phyloP scores from a whole-genome alignment of 2,113 vertebrate species.

The Recurvirostra avosetta region DNA sequence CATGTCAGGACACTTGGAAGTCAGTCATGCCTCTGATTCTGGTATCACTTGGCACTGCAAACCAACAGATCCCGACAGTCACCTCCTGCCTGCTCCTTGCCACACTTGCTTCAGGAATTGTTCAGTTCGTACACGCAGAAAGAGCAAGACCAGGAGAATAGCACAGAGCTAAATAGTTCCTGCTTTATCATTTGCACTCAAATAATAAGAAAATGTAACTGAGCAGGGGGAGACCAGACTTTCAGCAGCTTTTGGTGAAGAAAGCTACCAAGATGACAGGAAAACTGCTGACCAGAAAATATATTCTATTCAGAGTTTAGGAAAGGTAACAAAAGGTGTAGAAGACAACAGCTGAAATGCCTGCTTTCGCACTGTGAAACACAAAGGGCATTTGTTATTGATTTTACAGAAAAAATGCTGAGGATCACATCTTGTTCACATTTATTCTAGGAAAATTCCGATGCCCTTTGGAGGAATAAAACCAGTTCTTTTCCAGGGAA shows the following conservation, averaged over 20 bases:
- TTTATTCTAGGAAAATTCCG: conserved; percentile 29
- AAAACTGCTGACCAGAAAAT: neutral
- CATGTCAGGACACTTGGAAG: neutral
- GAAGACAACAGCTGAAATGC: neutral
- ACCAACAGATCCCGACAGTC: neutral
- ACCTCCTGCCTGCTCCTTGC: neutral
- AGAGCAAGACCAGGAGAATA: neutral
- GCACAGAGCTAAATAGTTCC: neutral
- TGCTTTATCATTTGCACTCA: neutral
- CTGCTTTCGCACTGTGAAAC: neutral
- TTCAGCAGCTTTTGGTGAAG: neutral
- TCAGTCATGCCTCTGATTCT: neutral
- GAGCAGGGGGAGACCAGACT: neutral
- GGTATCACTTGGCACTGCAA: neutral
- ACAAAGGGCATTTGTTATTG: neutral
- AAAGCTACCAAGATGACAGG: neutral
- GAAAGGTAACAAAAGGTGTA: neutral
- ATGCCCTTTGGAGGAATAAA: neutral
- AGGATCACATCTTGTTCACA: neutral
- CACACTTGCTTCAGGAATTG: neutral
- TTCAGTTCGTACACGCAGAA: neutral
- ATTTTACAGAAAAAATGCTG: neutral
- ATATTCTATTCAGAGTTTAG: neutral
- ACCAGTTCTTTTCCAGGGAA: neutral
- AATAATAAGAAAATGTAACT: neutral